Percentiles rank a stretch among this genome's conserved stretches.
These are phyloP conservation scores for Pitta sordida DNA, from an alignment of 2,113 vertebrate species.

Conservation along the genomic window DNA sequence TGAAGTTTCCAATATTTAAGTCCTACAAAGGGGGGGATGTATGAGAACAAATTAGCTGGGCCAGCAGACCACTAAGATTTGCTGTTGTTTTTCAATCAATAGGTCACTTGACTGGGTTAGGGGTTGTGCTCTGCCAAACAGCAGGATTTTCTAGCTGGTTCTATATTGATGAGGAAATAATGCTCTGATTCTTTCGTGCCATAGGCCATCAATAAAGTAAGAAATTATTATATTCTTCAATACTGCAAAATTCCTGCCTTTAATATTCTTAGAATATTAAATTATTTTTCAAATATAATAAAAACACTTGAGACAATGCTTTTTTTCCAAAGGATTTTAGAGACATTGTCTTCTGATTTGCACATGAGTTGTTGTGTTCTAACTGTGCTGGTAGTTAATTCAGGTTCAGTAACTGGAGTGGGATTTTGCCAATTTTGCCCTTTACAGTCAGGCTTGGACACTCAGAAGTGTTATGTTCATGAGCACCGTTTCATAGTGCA, in stretches of 20 bases:
- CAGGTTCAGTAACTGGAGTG: neutral
- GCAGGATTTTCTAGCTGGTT: neutral
- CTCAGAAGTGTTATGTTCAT: neutral
- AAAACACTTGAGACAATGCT: neutral
- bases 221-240: neutral
- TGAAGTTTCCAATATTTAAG: neutral
- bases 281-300: neutral
- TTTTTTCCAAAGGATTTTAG: neutral
- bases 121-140: neutral
- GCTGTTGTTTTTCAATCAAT: constrained; percentile 1
- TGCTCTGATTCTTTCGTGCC: neutral
- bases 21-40: neutral
- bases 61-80: constrained; percentile 5
- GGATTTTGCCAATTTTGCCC: neutral
- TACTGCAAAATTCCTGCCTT: neutral
- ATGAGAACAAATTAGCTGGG: neutral
- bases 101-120: constrained; percentile 8
- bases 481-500: neutral
- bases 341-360: neutral
- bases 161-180: neutral
- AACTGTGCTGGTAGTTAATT: neutral
- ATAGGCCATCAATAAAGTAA: neutral
- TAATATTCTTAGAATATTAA: neutral
- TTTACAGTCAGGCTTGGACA: neutral
- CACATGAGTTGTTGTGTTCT: neutral